Evolutionary conservation across 2,888 invertebrate species (phyloP), one percentile per base, ranked within the genome.

Genomic region (Nemotelus pantherinus): DNA sequence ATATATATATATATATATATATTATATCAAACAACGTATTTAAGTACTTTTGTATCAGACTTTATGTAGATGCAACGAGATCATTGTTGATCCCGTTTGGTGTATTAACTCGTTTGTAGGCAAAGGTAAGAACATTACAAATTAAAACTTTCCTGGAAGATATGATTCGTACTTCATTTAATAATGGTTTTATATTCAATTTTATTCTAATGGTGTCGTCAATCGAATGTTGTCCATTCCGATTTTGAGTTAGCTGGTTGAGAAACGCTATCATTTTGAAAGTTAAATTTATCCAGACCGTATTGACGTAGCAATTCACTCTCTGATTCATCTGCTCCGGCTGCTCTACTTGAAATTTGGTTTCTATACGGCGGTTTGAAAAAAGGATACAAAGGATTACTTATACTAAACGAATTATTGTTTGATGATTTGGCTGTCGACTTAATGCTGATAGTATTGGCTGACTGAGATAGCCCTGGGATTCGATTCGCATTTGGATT

Each of bases 381-480:
- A 1, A 58, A 10, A 7, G 89, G 88, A 82, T 89, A 89, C 2
- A 89, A 80, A 1, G 89, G 89, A 84, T 89, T 90, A 79, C 82
- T 53, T 48, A 58, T 58, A 41, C 48, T 44, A 25, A 39, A 10
- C 41, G 39, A 39, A 39, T 9, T 53, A 44, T 3, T 55, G 45
- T 58, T 58, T 6, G 76, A 58, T 44, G 76, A 76, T n/a, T n/a
- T n/a, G n/a, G n/a, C n/a, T n/a, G n/a, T n/a, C n/a, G n/a, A n/a
- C n/a, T n/a, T n/a, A n/a, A n/a, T n/a, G n/a, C n/a, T n/a, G 5
- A 4, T 47, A 6, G 4, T 63, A 39, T 39, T 43, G n/a, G 4
- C 10, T 7, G 7, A 41, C 10, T 41, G 58, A 39, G 68, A 44
- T 50, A 83, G 50, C 53, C 82, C 77, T 7, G 87, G 87, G 78